Evolutionary conservation across 2,797 vertebrate species (phyloP).

Genomic region (Megaceryle alcyon): DNA sequence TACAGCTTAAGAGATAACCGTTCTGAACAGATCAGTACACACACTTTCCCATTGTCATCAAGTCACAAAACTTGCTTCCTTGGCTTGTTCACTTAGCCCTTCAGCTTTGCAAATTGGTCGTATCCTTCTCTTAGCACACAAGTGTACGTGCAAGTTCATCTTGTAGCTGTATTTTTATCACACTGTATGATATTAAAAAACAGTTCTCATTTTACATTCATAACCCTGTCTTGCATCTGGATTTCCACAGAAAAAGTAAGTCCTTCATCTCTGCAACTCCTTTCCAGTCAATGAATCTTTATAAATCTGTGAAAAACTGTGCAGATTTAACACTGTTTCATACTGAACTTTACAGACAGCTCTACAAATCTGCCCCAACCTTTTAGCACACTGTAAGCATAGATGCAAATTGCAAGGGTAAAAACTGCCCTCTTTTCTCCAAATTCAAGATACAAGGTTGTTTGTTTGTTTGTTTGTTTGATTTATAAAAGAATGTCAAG

Average conservation of each 20-base stretch:
- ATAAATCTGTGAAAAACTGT: not conserved
- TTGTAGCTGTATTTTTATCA: not conserved
- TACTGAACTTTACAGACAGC: not conserved
- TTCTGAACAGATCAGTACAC: constrained; percentile 26
- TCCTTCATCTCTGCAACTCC: not conserved
- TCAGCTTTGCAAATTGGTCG: not conserved
- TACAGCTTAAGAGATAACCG: constrained; percentile 17
- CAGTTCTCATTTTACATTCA: not conserved
- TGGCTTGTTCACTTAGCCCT: not conserved
- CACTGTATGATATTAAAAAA: not conserved
- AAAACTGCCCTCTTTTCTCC: constrained; percentile 16
- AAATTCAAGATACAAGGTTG: not conserved
- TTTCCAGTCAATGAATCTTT: not conserved
- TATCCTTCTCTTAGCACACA: not conserved
- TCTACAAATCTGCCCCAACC: not conserved
- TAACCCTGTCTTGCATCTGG: not conserved
- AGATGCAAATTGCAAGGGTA: not conserved
- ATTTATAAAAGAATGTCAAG: not conserved
- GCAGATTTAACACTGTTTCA: not conserved
- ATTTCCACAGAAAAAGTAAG: constrained; percentile 5
- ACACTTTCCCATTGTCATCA: constrained; percentile 5
- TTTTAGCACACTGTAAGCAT: not conserved
- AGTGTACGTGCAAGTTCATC: not conserved
- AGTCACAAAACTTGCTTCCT: constrained; percentile 1
- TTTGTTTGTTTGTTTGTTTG: not conserved